Evolutionary conservation across 2,113 vertebrate species (phyloP).

Genomic region (Murina feae): DNA sequence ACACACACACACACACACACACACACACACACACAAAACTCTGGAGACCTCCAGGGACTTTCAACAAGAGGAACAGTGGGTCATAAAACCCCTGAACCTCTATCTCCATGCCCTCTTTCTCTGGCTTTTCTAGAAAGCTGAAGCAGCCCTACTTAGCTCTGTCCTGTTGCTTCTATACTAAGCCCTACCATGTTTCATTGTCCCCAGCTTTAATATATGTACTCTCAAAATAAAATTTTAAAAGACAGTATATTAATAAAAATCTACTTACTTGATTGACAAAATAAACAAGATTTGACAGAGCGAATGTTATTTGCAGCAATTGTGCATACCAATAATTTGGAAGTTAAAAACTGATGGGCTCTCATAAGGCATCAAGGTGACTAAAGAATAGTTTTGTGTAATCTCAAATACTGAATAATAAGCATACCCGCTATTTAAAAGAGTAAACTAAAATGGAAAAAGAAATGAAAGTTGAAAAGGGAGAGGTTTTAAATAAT

Average conservation of each 20-base stretch:
- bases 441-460: not conserved
- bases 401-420: not conserved
- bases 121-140: not conserved
- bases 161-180: not conserved
- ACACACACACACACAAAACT: no score
- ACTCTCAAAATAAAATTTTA: not conserved
- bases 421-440: not conserved
- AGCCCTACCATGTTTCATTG: not conserved
- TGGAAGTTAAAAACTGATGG: not conserved
- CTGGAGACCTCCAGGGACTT: not conserved
- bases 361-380: not conserved
- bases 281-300: slow-evolving; percentile 22
- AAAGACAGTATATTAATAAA: not conserved
- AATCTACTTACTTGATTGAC: not conserved
- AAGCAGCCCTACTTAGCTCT: not conserved
- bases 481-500: not conserved
- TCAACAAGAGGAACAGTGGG: not conserved
- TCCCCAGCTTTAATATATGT: not conserved
- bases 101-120: not conserved
- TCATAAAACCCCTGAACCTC: no score
- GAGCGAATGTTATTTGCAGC: not conserved
- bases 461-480: slow-evolving; percentile 25
- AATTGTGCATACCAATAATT: not conserved
- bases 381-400: not conserved
- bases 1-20: no score